phyloP scores from a whole-genome alignment of 2,797 vertebrate genomes.

The Trematomus bernacchii region DNA sequence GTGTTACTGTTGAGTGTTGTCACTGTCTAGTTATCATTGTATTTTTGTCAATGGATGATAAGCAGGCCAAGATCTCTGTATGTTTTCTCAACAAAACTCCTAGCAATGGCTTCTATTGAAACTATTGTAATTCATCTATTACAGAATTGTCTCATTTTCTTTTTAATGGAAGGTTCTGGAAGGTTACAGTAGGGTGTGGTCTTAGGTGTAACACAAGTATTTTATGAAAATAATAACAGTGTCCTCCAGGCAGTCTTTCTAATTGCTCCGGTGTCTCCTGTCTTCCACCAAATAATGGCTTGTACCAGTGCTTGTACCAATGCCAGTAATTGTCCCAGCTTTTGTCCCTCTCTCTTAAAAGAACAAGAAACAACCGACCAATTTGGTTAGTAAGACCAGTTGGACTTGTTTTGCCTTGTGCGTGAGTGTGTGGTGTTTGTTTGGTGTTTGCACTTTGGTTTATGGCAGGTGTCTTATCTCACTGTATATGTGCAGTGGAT shows the following conservation, averaged over 20 bases:
- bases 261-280: conserved; percentile 41
- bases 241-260: conserved; percentile 25
- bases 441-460: conserved; percentile 2
- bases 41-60: conserved; percentile 40
- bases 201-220: conserved; percentile 40
- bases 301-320: no score
- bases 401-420: conserved; percentile 61
- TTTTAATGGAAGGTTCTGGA: conserved; percentile 66
- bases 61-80: not conserved
- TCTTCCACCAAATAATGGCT: conserved; percentile 13
- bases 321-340: conserved; percentile 33
- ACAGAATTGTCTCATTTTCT: conserved; percentile 34
- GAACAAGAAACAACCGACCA: conserved; percentile 46
- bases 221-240: conserved; percentile 45
- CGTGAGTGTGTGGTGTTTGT: not conserved
- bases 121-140: conserved; percentile 33
- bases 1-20: conserved; percentile 27
- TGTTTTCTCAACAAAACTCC: conserved; percentile 48
- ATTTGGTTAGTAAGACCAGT: conserved; percentile 62
- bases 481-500: conserved; percentile 1
- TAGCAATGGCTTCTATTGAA: conserved; percentile 7
- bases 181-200: conserved; percentile 60
- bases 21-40: conserved; percentile 26
- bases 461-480: conserved; percentile 10
- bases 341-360: conserved; percentile 54